Percentiles rank a stretch among this genome's conserved stretches.
These are phyloP conservation scores for Pteronura brasiliensis DNA, from an alignment of 2,113 vertebrate genomes.

Conservation along the genomic window DNA sequence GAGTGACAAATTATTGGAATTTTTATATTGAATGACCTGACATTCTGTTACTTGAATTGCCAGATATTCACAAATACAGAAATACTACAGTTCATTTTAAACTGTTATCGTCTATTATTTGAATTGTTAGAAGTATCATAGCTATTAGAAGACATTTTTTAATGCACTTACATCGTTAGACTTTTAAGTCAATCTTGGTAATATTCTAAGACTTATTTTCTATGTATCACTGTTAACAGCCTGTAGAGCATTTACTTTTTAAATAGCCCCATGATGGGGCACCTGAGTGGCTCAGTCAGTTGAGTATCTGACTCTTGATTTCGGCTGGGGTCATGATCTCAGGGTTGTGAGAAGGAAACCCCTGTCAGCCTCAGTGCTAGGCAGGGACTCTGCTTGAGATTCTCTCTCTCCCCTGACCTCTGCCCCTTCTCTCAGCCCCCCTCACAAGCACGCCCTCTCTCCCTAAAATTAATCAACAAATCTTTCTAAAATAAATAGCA, in stretches of 20 bases:
- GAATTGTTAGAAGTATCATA: not conserved
- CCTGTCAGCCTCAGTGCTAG: not conserved
- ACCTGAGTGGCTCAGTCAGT: not conserved
- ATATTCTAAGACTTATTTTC: not conserved
- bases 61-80: not conserved
- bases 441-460: fast-evolving
- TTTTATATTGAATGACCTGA: not conserved
- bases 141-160: not conserved
- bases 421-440: not conserved
- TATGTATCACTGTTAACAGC: not conserved
- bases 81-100: not conserved
- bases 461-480: not conserved
- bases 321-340: not conserved
- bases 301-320: not conserved
- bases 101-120: not conserved
- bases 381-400: not conserved
- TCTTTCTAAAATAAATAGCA: not conserved
- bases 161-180: not conserved
- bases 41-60: not conserved
- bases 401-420: not conserved
- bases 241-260: not conserved
- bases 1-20: not conserved
- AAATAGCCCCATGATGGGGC: not conserved
- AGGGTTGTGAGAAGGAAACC: not conserved
- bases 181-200: not conserved